Base-by-base conservation (phyloP, 2,888 invertebrate species). In the Galeopsomyia nigrocyanea region DNA sequence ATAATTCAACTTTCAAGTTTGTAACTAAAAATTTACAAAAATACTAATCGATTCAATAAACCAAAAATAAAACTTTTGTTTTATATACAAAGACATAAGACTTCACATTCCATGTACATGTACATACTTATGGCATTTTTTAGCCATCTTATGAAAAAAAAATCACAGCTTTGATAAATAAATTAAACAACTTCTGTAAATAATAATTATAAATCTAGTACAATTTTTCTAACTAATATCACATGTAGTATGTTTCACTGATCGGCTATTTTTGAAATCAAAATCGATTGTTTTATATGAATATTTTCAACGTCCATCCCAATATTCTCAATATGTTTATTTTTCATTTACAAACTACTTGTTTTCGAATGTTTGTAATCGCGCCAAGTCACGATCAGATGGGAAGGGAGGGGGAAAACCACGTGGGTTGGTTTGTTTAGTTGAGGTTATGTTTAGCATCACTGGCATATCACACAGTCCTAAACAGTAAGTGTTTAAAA, bases 181-280 rank as follows among this genome's bases (percentile, higher is more conserved):
- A 50, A 46, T 55, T n/a, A n/a, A n/a, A n/a, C n/a, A 10, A 31
- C 53, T 53, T 39, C 17, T 39, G 17, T 53, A 39, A 5, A 9
- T 13, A 53, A 19, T n/a, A n/a, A n/a, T 14, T 17, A 47, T 39
- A 55, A 57, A 16, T 46, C 26, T 58, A 58, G 31, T 50, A 56
- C 49, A 50, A 55, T 14, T 26, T 9, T 62, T 19, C 46, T 49
- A 7, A 60, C 22, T 68, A 65, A 50, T 74, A 72, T 75, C 72
- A 75, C 69, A 31, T n/a, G 47, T 17, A 39, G 39, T 49, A 55
- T 31, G 10, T 39, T 26, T 26, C 26, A 26, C 26, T 26, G 46
- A 13, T 66, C 51, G 55, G n/a, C n/a, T n/a, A n/a, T n/a, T n/a
- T n/a, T n/a, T n/a, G n/a, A n/a, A n/a, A n/a, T n/a, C n/a, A n/a